phyloP scores from a whole-genome alignment of 2,888 invertebrate species.

The Pristionchus arcanus region DNA sequence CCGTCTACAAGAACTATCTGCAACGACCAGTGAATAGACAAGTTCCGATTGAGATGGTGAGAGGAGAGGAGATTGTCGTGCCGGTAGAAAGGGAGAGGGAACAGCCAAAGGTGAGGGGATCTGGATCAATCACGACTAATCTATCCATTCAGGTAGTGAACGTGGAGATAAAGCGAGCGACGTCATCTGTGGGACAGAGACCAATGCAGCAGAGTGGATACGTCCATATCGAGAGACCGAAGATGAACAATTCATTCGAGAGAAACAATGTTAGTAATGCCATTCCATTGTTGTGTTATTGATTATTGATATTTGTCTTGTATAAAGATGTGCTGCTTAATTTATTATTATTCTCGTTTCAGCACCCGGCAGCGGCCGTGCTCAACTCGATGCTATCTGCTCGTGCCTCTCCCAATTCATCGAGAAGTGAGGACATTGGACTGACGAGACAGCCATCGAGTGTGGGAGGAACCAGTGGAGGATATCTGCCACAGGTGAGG shows the following conservation, averaged over 20 bases:
- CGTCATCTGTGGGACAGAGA: neutral
- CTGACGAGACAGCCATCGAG: conserved; percentile 25
- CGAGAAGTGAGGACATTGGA: neutral
- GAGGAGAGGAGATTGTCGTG: neutral
- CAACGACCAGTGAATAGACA: neutral
- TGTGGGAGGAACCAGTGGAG: conserved; percentile 43
- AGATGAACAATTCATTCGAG: conserved; percentile 58
- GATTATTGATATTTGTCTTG: neutral
- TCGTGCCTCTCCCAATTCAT: conserved; percentile 3
- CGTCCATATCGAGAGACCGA: conserved; percentile 52
- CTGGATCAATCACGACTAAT: neutral
- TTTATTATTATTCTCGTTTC: neutral
- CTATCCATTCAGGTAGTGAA: neutral
- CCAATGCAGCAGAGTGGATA: conserved; percentile 13
- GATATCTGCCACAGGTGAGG: conserved; percentile 1
- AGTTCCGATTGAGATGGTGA: conserved; percentile 12
- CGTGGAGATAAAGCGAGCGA: conserved; percentile 41
- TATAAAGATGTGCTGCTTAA: too few relatives aligned
- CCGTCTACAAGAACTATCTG: neutral
- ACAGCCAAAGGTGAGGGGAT: neutral
- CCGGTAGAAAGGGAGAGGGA: neutral
- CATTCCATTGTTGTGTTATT: neutral
- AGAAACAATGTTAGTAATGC: conserved; percentile 23
- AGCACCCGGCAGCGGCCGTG: conserved; percentile 52
- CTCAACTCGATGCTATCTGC: conserved; percentile 43